Conservation (phyloP, 2,797 vertebrate species). For the Pseudomugil tenellus region DNA sequence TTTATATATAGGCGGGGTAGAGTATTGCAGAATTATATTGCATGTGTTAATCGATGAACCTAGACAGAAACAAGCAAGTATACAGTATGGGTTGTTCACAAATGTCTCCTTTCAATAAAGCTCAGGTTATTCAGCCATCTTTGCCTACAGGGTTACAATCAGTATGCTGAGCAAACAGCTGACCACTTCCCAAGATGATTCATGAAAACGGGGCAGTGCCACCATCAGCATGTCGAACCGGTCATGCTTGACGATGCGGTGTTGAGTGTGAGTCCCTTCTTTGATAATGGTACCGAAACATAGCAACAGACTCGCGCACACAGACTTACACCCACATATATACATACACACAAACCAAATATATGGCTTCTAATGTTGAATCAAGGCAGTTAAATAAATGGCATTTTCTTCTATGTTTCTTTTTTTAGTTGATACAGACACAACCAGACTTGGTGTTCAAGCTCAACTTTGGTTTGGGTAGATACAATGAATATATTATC, state of each 20-base stretch:
- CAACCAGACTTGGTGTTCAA: conserved; percentile 86
- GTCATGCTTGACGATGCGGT: conserved; percentile 61
- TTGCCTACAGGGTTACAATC: conserved; percentile 73
- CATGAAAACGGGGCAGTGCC: conserved; percentile 64
- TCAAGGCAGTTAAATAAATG: conserved; percentile 90
- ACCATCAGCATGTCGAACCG: conserved; percentile 63
- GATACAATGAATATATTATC: conserved; percentile 84
- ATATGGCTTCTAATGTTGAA: conserved; percentile 89
- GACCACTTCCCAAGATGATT: conserved; percentile 63
- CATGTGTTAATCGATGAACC: conserved; percentile 83
- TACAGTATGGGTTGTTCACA: conserved; percentile 80
- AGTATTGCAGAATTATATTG: conserved; percentile 88
- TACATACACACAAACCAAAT: conserved; percentile 81
- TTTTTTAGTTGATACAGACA: conserved; percentile 86
- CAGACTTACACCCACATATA: conserved; percentile 71
- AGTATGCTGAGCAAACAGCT: conserved; percentile 55
- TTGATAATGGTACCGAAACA: conserved; percentile 70
- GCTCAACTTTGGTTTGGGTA: conserved; percentile 90
- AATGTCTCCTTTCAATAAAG: conserved; percentile 75
- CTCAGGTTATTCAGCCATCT: conserved; percentile 72
- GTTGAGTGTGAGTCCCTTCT: conserved; percentile 68
- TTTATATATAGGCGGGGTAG: conserved; percentile 82
- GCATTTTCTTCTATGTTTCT: conserved; percentile 80
- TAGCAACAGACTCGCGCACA: conserved; percentile 68
- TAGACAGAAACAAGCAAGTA: conserved; percentile 82